Percentiles rank a stretch among this genome's conserved stretches.
These are phyloP conservation scores for Fringilla coelebs DNA, from an alignment of 2,797 vertebrate genomes.

Conservation along the genomic window DNA sequence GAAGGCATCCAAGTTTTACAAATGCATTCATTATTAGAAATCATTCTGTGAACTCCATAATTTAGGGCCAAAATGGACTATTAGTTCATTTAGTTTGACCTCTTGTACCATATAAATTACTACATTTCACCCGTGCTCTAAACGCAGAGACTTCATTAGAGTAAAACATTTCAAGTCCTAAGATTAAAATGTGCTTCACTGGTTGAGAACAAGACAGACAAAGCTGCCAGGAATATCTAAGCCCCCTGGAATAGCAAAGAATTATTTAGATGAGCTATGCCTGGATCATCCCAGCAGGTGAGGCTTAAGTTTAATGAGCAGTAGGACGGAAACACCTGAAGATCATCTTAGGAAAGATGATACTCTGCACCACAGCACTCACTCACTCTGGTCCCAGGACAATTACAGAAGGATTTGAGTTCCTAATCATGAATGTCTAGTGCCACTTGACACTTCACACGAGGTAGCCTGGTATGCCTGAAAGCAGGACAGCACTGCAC, in stretches of 20 bases:
- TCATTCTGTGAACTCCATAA: not conserved
- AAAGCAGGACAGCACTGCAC: not conserved
- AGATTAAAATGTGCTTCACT: not conserved
- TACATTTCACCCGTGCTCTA: not conserved
- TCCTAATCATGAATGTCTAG: not conserved
- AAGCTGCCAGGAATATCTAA: not conserved
- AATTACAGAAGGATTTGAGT: not conserved
- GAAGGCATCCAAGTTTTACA: not conserved
- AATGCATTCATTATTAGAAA: constrained; percentile 20
- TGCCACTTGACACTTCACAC: not conserved
- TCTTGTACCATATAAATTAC: not conserved
- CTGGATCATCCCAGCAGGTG: not conserved
- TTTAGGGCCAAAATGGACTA: not conserved
- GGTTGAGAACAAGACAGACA: constrained; percentile 5
- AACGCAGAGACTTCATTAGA: constrained; percentile 10
- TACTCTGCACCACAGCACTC: not conserved
- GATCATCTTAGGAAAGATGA: not conserved
- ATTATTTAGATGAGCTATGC: not conserved
- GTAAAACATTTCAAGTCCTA: not conserved
- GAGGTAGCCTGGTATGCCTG: not conserved
- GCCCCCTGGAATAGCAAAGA: not conserved
- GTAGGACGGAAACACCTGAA: not conserved
- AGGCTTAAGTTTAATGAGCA: constrained; percentile 14
- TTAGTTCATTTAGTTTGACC: not conserved
- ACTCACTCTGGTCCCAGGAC: not conserved